Conservation (phyloP, 2,888 invertebrate genomes). For the Chelonus formosanus region DNA sequence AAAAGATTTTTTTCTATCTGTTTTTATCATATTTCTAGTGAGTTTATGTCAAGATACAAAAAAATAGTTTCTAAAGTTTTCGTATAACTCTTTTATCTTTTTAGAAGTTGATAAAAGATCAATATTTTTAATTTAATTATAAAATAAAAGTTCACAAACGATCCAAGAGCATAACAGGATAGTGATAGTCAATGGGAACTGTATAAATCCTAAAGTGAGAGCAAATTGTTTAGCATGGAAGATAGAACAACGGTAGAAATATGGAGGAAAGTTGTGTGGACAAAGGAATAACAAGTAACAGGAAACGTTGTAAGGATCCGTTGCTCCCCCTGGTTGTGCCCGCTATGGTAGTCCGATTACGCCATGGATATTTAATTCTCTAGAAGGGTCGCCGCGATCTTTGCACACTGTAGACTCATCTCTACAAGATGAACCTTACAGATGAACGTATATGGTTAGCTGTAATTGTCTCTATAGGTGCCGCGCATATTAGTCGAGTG, state of each 20-base stretch:
- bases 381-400: constrained; percentile 24
- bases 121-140: too few species aligned
- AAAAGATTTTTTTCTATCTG: too few species aligned
- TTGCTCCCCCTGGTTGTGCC: constrained; percentile 33
- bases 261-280: constrained; percentile 24
- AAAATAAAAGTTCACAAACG: neutral
- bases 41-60: too few species aligned
- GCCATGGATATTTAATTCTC: constrained; percentile 42
- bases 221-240: constrained; percentile 56
- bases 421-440: constrained; percentile 51
- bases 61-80: too few species aligned
- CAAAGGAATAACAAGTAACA: constrained; percentile 54
- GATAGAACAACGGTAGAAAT: constrained; percentile 50
- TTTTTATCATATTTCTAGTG: too few species aligned
- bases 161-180: constrained; percentile 31
- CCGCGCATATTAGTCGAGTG: constrained; percentile 47
- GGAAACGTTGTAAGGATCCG: constrained; percentile 56
- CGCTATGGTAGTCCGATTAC: constrained; percentile 49
- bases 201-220: constrained; percentile 57
- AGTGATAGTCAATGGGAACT: constrained; percentile 35
- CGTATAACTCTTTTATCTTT: too few species aligned
- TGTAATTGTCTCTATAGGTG: constrained; percentile 60
- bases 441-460: constrained; percentile 60
- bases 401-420: constrained; percentile 36
- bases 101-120: too few species aligned